Evolutionary conservation across 1,140 invertebrate genomes (phyloP), one percentile per base, ranked within the genome.

Genomic region (Ooceraea biroi): DNA sequence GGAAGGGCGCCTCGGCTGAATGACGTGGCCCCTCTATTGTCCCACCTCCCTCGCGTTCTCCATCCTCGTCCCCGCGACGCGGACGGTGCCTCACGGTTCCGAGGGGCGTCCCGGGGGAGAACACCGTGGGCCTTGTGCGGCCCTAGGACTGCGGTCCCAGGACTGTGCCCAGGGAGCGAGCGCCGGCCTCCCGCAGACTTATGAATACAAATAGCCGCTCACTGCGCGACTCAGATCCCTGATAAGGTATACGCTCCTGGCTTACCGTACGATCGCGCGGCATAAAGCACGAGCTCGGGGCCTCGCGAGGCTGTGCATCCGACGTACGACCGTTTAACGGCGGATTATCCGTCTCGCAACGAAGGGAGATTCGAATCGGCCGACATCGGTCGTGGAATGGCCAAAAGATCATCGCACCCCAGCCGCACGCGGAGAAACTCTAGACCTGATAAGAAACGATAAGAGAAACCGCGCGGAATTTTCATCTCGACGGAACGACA

Each of bases 161-260:
- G 46, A n/a, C 58, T 50, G 78, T 80, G 83, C 78, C 57, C 89
- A 83, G 82, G 85, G 83, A 87, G 86, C 88, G 93, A 94, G 94
- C 93, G 93, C 92, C 93, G 93, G 93, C 94, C 94, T 94, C 94
- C 94, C 91, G 94, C 91, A 88, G 94, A 93, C 94, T 94, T 94
- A 94, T 94, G 94, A 94, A 94, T 94, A 94, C 94, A 94, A 94
- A 94, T 94, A 94, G 92, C 94, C 90, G 93, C 92, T 94, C 92
- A 94, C 93, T 94, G 93, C 90, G 92, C 93, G 91, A 93, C 93
- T 93, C 92, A 92, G 94, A 94, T 94, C 91, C 90, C 88, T 91
- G 94, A 94, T 94, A 94, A 94, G 92, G 82, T 85, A 36, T 36
- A 85, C 88, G 78, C 84, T 86, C 85, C 84, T 84, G 80, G 68